Base-by-base conservation (phyloP, 1,140 invertebrate genomes). In the Orchesella cincta region DNA sequence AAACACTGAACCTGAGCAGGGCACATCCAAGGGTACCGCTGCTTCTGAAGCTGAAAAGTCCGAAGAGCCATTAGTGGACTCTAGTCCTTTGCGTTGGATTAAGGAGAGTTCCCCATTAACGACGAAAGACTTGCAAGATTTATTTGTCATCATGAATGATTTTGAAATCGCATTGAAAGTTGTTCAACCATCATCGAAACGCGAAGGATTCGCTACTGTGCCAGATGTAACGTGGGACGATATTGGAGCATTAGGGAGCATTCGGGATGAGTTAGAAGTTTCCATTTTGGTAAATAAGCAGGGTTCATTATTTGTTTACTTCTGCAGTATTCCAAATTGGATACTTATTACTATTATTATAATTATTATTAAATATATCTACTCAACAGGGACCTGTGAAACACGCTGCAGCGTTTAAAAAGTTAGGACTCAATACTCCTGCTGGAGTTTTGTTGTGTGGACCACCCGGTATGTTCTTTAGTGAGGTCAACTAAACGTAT, bases 171-270 rank as follows among this genome's bases (percentile, higher is more conserved):
- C 96, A 28, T 84, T 98, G 12, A 92, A 92, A 83, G 87, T 90
- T 81, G 91, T 97, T 23, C 93, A 94, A 85, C 96, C 96, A n/a
- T 96, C 95, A 64, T 92, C 95, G 0, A 97, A 97, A 81, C 88
- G 97, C 79, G 97, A 99, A 89, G 98, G 98, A 67, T 98, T 99
- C 87, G 93, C 94, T 2, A 98, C 96, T 8, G 94, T 99, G 26
- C 97, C 98, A 16, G 94, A 98, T 88, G 93, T 95, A 0, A 97
- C 94, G 0, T 99, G 98, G 98, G 91, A 95, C 78, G 96, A 99
- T 87, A 91, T 99, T 82, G 98, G 98, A 0, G 97, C 97, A 0
- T 84, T 99, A 14, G 88, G 90, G 36, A 89, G 94, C 84, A 93
- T 99, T 51, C 87, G 96, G 73, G 90, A 96, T 82, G 94, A 98